phyloP scores from a whole-genome alignment of 2,888 invertebrate genomes.

The Deladenus siricidicola region DNA sequence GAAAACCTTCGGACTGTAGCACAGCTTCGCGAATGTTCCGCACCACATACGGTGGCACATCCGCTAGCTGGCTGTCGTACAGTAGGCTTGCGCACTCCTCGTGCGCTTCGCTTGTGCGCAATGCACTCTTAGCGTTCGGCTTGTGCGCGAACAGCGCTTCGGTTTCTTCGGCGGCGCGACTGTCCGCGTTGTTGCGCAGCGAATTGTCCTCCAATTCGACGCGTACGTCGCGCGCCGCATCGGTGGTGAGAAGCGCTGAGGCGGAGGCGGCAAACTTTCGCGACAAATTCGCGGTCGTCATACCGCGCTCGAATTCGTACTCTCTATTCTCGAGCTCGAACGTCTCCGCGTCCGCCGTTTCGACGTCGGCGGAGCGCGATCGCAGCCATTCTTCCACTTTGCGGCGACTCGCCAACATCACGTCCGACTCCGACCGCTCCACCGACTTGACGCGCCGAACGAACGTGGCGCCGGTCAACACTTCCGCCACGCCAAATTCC shows the following conservation, averaged over 20 bases:
- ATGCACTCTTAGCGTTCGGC: not conserved
- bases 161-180: not conserved
- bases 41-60: not conserved
- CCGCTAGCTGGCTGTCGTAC: not conserved
- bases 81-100: not conserved
- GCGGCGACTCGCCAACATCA: constrained; percentile 4
- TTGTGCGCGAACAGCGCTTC: not conserved
- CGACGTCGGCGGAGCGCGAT: constrained; percentile 2
- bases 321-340: not conserved
- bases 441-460: constrained; percentile 12
- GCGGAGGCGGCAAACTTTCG: not conserved
- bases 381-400: constrained; percentile 24
- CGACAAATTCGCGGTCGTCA: too few relatives aligned
- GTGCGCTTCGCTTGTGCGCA: not conserved
- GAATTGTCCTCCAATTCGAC: not conserved
- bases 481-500: not conserved
- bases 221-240: not conserved
- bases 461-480: not conserved
- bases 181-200: not conserved
- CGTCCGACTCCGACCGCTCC: constrained; percentile 7
- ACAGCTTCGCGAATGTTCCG: not conserved
- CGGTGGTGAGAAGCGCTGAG: not conserved
- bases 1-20: not conserved
- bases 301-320: constrained; percentile 4
- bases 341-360: not conserved